Conservation (phyloP, 2,113 vertebrate genomes). For the Chloropsis hardwickii region DNA sequence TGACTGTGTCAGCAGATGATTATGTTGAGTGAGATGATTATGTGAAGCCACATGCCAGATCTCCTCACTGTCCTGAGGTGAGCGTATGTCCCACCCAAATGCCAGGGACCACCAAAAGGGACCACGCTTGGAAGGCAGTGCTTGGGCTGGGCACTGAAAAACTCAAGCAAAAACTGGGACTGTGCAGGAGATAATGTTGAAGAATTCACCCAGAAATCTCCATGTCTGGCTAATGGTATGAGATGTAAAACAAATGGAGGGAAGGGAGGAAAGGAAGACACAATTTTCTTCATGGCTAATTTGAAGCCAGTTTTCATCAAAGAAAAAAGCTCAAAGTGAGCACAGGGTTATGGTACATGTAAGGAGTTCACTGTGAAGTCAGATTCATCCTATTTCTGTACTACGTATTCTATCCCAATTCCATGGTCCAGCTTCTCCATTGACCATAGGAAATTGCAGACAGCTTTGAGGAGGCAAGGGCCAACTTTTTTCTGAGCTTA, state of each 20-base stretch:
- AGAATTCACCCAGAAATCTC: neutral
- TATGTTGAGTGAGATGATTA: neutral
- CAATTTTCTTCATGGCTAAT: neutral
- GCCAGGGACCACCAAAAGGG: neutral
- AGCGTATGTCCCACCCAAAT: neutral
- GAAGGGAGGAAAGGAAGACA: neutral
- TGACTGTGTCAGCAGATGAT: neutral
- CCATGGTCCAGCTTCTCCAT: neutral
- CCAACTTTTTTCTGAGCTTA: neutral
- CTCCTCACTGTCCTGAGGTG: neutral
- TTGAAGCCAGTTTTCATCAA: neutral
- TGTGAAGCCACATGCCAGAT: neutral
- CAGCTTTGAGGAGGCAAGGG: neutral
- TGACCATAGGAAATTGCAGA: neutral
- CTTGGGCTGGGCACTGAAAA: neutral
- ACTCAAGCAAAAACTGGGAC: neutral
- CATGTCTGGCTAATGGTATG: accelerated
- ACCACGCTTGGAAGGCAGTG: neutral
- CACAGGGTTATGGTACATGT: accelerated
- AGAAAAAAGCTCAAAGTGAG: neutral
- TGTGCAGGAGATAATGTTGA: accelerated
- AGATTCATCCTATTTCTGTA: neutral
- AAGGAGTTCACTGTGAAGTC: neutral
- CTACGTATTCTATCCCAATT: neutral
- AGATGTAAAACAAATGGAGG: neutral